Evolutionary conservation across 2,888 invertebrate species (phyloP), one percentile per base, ranked within the genome.

Genomic region (Ornithoptera alexandrae): DNA sequence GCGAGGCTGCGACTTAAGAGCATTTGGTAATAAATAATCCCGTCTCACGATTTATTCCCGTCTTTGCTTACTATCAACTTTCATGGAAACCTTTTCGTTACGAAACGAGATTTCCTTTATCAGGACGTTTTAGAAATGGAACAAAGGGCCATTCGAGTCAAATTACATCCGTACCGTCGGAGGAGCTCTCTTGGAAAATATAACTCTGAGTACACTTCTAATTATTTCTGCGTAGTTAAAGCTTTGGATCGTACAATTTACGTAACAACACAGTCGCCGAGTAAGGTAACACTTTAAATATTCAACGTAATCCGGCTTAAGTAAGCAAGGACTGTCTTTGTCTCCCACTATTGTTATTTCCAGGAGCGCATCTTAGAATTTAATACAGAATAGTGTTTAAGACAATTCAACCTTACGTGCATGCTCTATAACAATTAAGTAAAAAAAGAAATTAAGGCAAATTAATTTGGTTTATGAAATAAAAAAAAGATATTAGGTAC

Each of bases 11-110:
- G 86, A 84, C 88, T 87, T 90, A 89, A 91, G 85, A 91, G 91
- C 90, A 87, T 90, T 91, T 81, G 87, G 87, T 83, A 84, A 92
- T 92, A 91, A 92, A 92, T 92, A 88, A 80, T 92, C 89, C 80
- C 82, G 78, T 78, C 80, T 82, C 79, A 85, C 88, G 88, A 88
- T 86, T 87, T 85, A 85, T 79, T 79, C 76, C 74, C 88, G 86
- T 84, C 84, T 86, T 86, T 86, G 87, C 84, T 81, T 73, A 72
- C 73, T 72, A 73, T 72, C 73, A 66, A 66, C 62, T 36, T 70
- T 70, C 62, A 66, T 76, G 76, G 76, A 75, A 76, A 83, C 87
- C 86, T 86, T 87, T 87, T 84, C 76, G 77, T 83, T 81, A 79
- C 79, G 77, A 79, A 83, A 83, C 79, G 77, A 81, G 81, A 78